These are phyloP conservation scores for Plebejus argus DNA, from an alignment of 2,888 invertebrate genomes.

Conservation along the genomic window DNA sequence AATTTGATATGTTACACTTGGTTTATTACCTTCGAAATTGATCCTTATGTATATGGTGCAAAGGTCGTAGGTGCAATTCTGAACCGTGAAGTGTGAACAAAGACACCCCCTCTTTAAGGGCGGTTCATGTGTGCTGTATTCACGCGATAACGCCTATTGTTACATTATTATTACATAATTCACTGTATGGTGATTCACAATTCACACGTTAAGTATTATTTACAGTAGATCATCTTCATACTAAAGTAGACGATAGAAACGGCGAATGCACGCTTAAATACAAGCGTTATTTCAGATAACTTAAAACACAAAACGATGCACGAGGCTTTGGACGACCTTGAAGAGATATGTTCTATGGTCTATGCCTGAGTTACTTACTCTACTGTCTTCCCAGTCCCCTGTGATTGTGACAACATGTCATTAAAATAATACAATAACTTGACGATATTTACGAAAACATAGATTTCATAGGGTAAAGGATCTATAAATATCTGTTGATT, in stretches of 20 bases:
- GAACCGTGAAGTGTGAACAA: not conserved
- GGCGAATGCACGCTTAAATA: too few relatives aligned
- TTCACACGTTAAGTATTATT: not conserved
- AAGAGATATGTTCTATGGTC: too few relatives aligned
- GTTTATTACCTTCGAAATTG: not conserved
- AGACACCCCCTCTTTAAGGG: not conserved
- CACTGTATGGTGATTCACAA: not conserved
- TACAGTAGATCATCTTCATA: not conserved
- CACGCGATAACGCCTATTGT: slow-evolving; percentile 5
- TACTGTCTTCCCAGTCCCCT: too few relatives aligned
- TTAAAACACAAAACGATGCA: not conserved
- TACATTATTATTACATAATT: not conserved
- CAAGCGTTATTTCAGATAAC: not conserved
- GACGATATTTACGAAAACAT: too few relatives aligned
- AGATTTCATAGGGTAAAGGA: too few relatives aligned
- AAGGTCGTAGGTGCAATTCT: not conserved
- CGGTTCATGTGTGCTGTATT: not conserved
- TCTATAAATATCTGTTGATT: too few relatives aligned
- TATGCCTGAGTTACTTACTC: too few relatives aligned
- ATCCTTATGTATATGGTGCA: not conserved
- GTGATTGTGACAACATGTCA: too few relatives aligned
- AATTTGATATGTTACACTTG: not conserved
- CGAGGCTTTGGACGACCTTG: too few relatives aligned
- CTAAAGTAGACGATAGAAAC: too few relatives aligned
- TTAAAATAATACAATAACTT: too few relatives aligned